phyloP scores from a whole-genome alignment of 1,140 invertebrate genomes.

The Araneus ventricosus region DNA sequence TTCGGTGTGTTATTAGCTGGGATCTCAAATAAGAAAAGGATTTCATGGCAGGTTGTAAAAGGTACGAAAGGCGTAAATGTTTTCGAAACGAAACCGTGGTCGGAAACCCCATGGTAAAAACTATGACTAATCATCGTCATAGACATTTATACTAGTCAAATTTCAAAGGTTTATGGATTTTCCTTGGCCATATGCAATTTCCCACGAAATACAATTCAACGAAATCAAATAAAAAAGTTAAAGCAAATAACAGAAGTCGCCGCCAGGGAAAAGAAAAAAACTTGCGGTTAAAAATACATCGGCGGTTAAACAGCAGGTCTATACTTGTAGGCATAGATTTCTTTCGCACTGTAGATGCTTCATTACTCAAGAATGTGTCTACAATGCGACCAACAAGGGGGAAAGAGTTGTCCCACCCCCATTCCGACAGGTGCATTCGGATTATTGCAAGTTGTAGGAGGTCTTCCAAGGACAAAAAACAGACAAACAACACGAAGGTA shows the following conservation, averaged over 20 bases:
- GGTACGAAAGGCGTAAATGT: too few species aligned
- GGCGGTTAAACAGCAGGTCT: not conserved
- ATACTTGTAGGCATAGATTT: not conserved
- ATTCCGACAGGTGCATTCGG: not conserved
- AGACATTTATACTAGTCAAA: too few species aligned
- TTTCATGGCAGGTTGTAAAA: too few species aligned
- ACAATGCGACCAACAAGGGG: not conserved
- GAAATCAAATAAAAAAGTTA: not conserved
- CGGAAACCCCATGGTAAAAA: too few species aligned
- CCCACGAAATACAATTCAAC: not conserved
- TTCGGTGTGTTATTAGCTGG: too few species aligned
- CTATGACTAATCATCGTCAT: too few species aligned
- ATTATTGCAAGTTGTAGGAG: slow-evolving; percentile 1
- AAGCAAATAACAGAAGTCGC: not conserved
- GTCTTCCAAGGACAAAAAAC: not conserved
- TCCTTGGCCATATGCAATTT: not conserved
- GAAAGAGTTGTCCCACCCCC: not conserved
- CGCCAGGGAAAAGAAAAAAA: not conserved
- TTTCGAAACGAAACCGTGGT: too few species aligned
- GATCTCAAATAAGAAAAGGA: too few species aligned
- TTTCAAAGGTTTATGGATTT: not conserved
- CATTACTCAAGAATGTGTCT: not conserved
- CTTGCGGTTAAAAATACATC: not conserved
- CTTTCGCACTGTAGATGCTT: not conserved
- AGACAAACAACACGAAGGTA: not conserved